Conservation (phyloP, 2,797 vertebrate genomes). For the Helostoma temminkii region DNA sequence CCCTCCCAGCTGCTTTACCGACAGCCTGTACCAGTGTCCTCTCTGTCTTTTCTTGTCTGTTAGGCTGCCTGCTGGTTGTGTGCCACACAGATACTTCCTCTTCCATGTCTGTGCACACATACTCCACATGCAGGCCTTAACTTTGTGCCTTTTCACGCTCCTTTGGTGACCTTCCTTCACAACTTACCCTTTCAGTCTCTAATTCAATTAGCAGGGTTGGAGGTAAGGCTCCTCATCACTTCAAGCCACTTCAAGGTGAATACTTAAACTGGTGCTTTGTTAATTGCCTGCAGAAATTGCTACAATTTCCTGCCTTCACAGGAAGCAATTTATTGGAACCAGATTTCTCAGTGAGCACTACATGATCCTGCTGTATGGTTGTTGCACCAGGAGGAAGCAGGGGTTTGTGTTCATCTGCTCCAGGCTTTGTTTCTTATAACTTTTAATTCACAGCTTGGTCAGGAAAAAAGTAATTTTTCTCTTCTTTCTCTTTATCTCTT, state of each 20-base stretch:
- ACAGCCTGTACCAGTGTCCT: conserved; percentile 21
- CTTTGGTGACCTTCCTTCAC: conserved; percentile 26
- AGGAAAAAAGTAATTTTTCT: too few species aligned
- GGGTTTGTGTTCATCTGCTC: conserved; percentile 39
- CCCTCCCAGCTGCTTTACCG: conserved; percentile 46
- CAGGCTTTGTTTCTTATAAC: conserved; percentile 25
- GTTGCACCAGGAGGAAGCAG: conserved; percentile 32
- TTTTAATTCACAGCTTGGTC: conserved; percentile 23
- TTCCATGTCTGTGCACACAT: conserved; percentile 48
- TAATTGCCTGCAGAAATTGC: conserved; percentile 85
- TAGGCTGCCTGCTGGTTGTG: conserved; percentile 39
- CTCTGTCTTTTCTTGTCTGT: conserved; percentile 40
- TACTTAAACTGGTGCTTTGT: conserved; percentile 79
- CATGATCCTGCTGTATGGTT: conserved; percentile 43
- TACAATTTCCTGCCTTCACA: conserved; percentile 87
- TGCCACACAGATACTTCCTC: conserved; percentile 45
- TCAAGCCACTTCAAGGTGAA: conserved; percentile 64
- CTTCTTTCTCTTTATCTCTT: neutral
- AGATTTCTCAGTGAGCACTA: conserved; percentile 81
- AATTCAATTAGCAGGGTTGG: conserved; percentile 70
- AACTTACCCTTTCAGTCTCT: conserved; percentile 51
- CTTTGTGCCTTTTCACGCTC: conserved; percentile 58
- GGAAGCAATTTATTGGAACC: conserved; percentile 89
- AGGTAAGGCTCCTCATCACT: conserved; percentile 48
- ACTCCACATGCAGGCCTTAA: conserved; percentile 38